These are phyloP conservation scores for Cylloceria caligata DNA, from an alignment of 2,888 invertebrate genomes.

Conservation along the genomic window DNA sequence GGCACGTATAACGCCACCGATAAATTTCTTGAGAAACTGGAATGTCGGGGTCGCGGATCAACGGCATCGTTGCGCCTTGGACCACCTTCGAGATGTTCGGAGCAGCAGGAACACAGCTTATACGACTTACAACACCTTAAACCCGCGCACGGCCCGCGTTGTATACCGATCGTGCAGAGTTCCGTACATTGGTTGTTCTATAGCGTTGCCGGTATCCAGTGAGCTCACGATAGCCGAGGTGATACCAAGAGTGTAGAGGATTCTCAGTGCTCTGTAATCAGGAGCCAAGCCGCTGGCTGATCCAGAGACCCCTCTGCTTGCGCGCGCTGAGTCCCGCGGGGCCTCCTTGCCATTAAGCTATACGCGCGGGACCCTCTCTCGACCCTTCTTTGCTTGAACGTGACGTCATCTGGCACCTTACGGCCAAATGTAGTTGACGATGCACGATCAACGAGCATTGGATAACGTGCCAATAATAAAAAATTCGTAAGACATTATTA, in stretches of 20 bases:
- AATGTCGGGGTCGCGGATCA: conserved; percentile 71
- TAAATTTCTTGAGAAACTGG: conserved; percentile 82
- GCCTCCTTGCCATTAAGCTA: conserved; percentile 82
- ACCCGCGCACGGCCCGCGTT: conserved; percentile 49
- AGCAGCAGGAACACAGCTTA: conserved; percentile 38
- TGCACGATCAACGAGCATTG: conserved; percentile 57
- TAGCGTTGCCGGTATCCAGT: conserved; percentile 76
- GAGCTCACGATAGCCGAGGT: conserved; percentile 78
- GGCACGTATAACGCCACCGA: conserved; percentile 76
- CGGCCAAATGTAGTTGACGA: conserved; percentile 48
- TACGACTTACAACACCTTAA: conserved; percentile 79
- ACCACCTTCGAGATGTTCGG: conserved; percentile 51
- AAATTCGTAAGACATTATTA: conserved; percentile 56
- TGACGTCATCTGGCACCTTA: conserved; percentile 65
- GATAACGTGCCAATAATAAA: conserved; percentile 56
- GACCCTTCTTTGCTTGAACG: conserved; percentile 42
- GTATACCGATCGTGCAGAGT: conserved; percentile 72
- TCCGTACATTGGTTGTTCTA: conserved; percentile 78
- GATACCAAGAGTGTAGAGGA: conserved; percentile 83
- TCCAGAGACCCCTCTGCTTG: conserved; percentile 39
- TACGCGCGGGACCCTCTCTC: conserved; percentile 76
- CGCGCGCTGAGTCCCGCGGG: conserved; percentile 72
- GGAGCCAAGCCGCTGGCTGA: conserved; percentile 79
- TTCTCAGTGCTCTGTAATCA: conserved; percentile 84
- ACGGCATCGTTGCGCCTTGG: conserved; percentile 25